A percentile compares a stretch with the other conserved stretches of the same genome.
Evolutionary conservation across 2,113 vertebrate genomes (phyloP).

Genomic region (Antigone vipio): DNA sequence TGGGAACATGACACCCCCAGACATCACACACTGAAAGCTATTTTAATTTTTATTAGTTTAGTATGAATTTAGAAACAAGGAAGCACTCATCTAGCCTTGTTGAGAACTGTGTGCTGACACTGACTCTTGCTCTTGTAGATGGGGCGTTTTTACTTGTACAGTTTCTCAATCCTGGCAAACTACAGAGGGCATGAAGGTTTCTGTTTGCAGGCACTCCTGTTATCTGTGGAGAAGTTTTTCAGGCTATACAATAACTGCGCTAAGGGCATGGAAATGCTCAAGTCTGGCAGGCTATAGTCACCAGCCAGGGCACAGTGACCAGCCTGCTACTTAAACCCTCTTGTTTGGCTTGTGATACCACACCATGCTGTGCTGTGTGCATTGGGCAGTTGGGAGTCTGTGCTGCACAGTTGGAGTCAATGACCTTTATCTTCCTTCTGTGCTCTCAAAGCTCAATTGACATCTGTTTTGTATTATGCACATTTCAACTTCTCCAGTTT

Average conservation of each 20-base stretch:
- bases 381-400: not conserved
- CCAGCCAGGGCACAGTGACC: not conserved
- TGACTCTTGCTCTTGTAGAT: not conserved
- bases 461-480: not conserved
- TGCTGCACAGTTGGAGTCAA: not conserved
- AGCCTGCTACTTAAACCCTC: not conserved
- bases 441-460: not conserved
- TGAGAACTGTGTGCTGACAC: not conserved
- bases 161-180: not conserved
- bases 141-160: not conserved
- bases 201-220: not conserved
- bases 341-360: not conserved
- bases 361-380: not conserved
- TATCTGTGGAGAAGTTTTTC: not conserved
- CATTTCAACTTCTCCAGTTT: not conserved
- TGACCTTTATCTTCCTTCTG: not conserved
- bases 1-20: not conserved
- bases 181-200: not conserved
- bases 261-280: not conserved
- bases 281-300: not conserved
- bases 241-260: not conserved
- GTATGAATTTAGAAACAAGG: slow-evolving; percentile 22
- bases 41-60: slow-evolving; percentile 35
- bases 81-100: not conserved
- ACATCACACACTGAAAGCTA: not conserved